phyloP scores from a whole-genome alignment of 2,113 vertebrate species.

The Nansenia antarctica region DNA sequence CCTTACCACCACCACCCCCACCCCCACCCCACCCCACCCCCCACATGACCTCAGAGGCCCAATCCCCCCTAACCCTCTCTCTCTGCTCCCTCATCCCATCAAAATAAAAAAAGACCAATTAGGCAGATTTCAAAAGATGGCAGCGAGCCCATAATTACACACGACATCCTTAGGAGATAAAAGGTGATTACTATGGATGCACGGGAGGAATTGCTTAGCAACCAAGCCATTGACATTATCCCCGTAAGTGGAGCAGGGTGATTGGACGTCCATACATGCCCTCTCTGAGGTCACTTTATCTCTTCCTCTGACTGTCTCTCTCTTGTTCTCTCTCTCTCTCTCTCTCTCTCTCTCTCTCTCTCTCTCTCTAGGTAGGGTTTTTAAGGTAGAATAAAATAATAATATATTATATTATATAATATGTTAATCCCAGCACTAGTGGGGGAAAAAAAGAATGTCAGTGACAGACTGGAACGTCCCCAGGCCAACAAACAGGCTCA shows the following conservation, averaged over 20 bases:
- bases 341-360: background rate
- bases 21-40: conserved; percentile 32
- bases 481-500: background rate
- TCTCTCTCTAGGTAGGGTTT: background rate
- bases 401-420: no score
- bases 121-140: conserved; percentile 78
- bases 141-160: conserved; percentile 69
- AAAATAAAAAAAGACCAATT: conserved; percentile 74
- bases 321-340: background rate
- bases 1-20: conserved; percentile 27
- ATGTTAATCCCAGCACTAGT: no score
- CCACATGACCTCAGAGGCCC: conserved; percentile 53
- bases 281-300: conserved; percentile 34
- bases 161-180: conserved; percentile 67
- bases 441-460: no score
- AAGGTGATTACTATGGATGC: conserved; percentile 64
- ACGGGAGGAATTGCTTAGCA: conserved; percentile 54
- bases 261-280: conserved; percentile 26
- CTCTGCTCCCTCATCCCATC: conserved; percentile 63
- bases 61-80: conserved; percentile 53
- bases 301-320: background rate
- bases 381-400: no score
- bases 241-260: conserved; percentile 32
- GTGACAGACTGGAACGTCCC: no score
- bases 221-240: conserved; percentile 51